Evolutionary conservation across 1,140 invertebrate genomes (phyloP), one percentile per base, ranked within the genome.

Genomic region (Dreissena polymorpha): DNA sequence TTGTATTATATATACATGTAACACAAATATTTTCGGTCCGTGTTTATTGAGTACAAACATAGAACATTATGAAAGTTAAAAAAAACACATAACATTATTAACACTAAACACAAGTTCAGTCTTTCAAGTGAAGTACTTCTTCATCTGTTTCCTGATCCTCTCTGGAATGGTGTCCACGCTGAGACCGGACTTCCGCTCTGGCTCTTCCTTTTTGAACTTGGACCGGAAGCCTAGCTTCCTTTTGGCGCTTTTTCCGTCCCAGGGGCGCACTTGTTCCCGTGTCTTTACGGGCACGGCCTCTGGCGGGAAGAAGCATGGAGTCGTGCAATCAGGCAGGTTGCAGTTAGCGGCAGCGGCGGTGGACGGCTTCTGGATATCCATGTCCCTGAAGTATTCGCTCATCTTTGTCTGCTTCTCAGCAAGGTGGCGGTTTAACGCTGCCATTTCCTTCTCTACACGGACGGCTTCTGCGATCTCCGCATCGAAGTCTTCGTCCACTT

Each of bases 111-210:
- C 2, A 39, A 39, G 2, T 39, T 5, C 3, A 39, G 57, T 60
- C 21, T 60, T 60, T 60, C 57, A 60, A 60, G 57, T 60, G 57
- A 72, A 72, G 51, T 72, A 72, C 70, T 72, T 72, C 49, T 72
- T 72, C 70, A 72, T 72, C 25, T 72, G 39, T 53, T 51, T 51
- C 7, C 70, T 16, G 50, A 72, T 72, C 25, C 53, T 72, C n/a
- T 72, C 70, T 10, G 70, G 70, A n/a, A 72, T 55, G 1, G 51
- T n/a, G 49, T 25, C 51, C 13, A 51, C 53, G n/a, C 25, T 25
- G 25, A 14, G 18, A 1, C 18, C 6, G 18, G 49, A 25, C 25
- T 23, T 50, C 49, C n/a, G 27, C 25, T 29, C 68, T 23, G 49
- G 13, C 29, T 50, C 23, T 25, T 72, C 70, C 25, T 25, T 55